Evolutionary conservation across 2,113 vertebrate genomes (phyloP).

Genomic region (Typhlomys cinereus): DNA sequence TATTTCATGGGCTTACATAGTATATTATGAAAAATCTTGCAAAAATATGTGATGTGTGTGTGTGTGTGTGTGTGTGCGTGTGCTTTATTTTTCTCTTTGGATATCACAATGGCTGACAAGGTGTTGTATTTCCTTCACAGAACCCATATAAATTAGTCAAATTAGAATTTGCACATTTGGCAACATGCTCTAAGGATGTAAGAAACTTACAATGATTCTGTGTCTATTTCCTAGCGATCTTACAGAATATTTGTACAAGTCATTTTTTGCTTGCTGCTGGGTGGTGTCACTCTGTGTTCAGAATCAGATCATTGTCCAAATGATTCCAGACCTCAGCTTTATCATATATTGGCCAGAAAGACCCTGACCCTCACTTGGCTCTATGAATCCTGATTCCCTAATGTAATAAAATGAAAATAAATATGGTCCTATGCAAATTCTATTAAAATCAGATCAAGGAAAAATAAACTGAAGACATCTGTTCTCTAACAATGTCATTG

Average conservation of each 20-base stretch:
- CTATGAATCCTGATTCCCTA: conserved; percentile 70
- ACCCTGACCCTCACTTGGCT: conserved; percentile 27
- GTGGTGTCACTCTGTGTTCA: not conserved
- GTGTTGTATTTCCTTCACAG: not conserved
- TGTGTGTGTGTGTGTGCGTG: not conserved
- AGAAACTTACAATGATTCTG: not conserved
- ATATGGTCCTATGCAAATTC: conserved; percentile 78
- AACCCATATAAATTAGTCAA: conserved; percentile 13
- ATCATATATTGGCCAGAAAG: conserved; percentile 42
- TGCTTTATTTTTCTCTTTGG: not conserved
- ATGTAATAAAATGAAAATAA: conserved; percentile 77
- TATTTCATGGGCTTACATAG: not conserved
- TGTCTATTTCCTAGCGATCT: not conserved
- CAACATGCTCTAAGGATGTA: not conserved
- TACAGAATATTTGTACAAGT: not conserved
- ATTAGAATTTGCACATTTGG: not conserved
- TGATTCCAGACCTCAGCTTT: conserved; percentile 9
- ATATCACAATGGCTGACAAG: not conserved
- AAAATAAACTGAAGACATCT: conserved; percentile 82
- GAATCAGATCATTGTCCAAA: conserved; percentile 16
- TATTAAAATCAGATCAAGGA: conserved; percentile 80
- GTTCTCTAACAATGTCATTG: conserved; percentile 62
- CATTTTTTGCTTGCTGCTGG: not conserved
- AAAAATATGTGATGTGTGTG: too few relatives aligned
- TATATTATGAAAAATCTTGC: too few relatives aligned